Base-by-base conservation (phyloP, 2,113 vertebrate species). In the Scytalopus superciliaris region DNA sequence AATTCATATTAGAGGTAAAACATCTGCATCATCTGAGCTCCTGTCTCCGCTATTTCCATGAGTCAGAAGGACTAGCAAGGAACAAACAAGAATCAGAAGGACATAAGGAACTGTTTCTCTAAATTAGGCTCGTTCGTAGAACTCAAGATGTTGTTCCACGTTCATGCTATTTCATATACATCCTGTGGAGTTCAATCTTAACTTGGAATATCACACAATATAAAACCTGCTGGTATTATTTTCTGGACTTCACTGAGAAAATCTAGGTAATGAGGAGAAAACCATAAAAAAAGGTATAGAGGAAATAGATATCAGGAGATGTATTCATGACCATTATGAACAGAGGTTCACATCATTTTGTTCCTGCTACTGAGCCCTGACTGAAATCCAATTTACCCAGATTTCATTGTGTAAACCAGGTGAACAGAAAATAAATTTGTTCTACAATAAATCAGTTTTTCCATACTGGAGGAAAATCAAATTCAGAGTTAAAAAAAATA, bases 381-480 rank as follows among this genome's bases (percentile, higher is more conserved):
- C 47, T 37, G 50, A 90, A 94, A 97, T 80, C 59, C 45, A 88
- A 83, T 94, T 91, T 95, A 37, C 56, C 37, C 31, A 64, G 56
- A 44, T 90, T 89, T 84, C 83, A 84, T 62, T 84, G 64, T 81
- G 83, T 30, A 95, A 94, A 86, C 44, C 63, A 60, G 19, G 68
- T 63, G 37, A 96, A 94, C 74, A 96, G 47, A 93, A 85, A 94
- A 90, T 45, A 78, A 86, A 87, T 89, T 84, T 67, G 37, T 37
- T 89, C 80, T 33, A 87, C 50, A 59, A 83, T 62, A 94, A 93
- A 91, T 89, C 74, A 67, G 27, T 84, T 87, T 77, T 87, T 80
- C 67, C 69, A 73, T 69, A 79, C 37, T 12, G 62, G 17, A 76
- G 16, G 25, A 87, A 94, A 96, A 94, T 87, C 53, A 87, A 82